Conservation (phyloP, 2,797 vertebrate species). For the Okamejei kenojei region DNA sequence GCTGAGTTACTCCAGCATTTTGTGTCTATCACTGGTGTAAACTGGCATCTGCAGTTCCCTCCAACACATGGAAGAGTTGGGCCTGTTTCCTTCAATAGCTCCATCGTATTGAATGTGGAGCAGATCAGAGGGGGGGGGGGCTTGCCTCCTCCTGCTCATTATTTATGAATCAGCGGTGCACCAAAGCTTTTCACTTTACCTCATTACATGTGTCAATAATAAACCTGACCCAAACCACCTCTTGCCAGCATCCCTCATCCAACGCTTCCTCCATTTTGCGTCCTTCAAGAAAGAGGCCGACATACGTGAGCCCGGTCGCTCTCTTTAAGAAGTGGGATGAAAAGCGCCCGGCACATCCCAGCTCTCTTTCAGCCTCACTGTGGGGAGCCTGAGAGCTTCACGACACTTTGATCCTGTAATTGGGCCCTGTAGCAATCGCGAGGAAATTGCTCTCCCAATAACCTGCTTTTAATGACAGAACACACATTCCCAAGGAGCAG, state of each 20-base stretch:
- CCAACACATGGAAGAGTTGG: no score
- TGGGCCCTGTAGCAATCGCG: neutral
- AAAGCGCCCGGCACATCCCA: neutral
- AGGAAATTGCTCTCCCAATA: slow-evolving; percentile 30
- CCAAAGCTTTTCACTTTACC: no score
- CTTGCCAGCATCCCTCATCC: no score
- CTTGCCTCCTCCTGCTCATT: no score
- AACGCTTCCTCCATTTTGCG: neutral
- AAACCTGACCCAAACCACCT: no score
- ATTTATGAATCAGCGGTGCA: neutral
- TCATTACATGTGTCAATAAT: no score
- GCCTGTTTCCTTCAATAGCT: no score
- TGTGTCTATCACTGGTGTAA: no score
- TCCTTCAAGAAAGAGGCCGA: neutral
- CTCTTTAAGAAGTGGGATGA: neutral
- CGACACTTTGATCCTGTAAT: slow-evolving; percentile 24
- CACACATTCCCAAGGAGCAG: neutral
- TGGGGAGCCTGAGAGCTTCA: slow-evolving; percentile 22
- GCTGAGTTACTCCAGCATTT: no score
- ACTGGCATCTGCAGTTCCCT: no score
- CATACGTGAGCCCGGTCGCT: neutral
- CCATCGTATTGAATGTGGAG: no score
- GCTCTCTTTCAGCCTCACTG: neutral
- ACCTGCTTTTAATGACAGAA: slow-evolving; percentile 30
- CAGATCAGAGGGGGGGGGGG: no score